Conservation (phyloP, 2,797 vertebrate genomes). For the Hemitrygon akajei region DNA sequence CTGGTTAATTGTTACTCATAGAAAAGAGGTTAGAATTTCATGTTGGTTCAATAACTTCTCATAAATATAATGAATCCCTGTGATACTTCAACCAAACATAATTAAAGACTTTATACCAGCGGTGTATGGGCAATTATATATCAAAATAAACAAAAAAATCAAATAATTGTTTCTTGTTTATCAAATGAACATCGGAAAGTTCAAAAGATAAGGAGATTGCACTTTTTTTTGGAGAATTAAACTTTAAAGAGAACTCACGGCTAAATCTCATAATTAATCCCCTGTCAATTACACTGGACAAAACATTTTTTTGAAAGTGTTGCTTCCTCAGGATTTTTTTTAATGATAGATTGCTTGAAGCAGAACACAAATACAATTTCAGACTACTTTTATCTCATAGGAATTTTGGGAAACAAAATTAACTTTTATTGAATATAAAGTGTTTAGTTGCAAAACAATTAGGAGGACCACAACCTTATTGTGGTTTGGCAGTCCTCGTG, state of each 20-base stretch:
- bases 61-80: background rate
- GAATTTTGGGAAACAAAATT: too few species aligned
- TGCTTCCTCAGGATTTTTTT: too few species aligned
- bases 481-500: too few species aligned
- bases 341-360: too few species aligned
- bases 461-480: too few species aligned
- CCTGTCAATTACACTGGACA: background rate
- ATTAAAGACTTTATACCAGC: background rate
- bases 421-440: too few species aligned
- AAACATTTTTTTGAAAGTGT: too few species aligned
- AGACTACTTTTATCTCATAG: too few species aligned
- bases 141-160: background rate
- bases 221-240: background rate
- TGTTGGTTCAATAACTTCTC: background rate
- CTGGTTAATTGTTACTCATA: too few species aligned
- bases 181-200: background rate
- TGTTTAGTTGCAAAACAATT: too few species aligned
- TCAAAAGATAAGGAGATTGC: background rate
- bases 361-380: too few species aligned
- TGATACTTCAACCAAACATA: background rate
- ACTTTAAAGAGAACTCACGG: background rate
- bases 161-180: background rate
- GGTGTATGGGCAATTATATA: background rate
- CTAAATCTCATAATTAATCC: background rate
- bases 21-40: background rate